Evolutionary conservation across 2,888 invertebrate genomes (phyloP).

Genomic region (Drosophila anomelani): DNA sequence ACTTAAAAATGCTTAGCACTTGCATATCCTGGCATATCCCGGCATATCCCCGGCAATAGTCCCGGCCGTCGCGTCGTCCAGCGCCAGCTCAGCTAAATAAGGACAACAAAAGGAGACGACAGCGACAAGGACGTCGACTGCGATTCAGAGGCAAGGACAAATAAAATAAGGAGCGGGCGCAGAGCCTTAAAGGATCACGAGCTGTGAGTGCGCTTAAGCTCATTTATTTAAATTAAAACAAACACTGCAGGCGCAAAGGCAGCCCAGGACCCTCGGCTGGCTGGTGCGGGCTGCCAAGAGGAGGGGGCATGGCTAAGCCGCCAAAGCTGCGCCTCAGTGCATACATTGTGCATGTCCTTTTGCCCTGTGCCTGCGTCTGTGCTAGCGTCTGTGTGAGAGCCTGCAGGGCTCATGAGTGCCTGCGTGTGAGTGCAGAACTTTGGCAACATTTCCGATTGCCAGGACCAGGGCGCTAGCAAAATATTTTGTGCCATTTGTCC

Average conservation of each 20-base stretch:
- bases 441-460: slow-evolving; percentile 80
- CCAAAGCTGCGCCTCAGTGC: slow-evolving; percentile 50
- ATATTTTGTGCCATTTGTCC: slow-evolving; percentile 54
- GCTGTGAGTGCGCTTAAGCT: slow-evolving; percentile 76
- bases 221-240: slow-evolving; percentile 83
- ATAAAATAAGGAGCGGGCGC: slow-evolving; percentile 57
- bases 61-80: slow-evolving; percentile 38
- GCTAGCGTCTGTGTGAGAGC: slow-evolving; percentile 31
- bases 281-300: background rate
- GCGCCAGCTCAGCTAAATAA: slow-evolving; percentile 54
- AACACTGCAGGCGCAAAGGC: slow-evolving; percentile 76
- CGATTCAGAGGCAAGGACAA: slow-evolving; percentile 41
- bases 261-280: slow-evolving; percentile 28
- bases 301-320: slow-evolving; percentile 20
- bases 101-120: slow-evolving; percentile 42
- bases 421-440: slow-evolving; percentile 61
- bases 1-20: slow-evolving; percentile 81
- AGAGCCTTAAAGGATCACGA: slow-evolving; percentile 75
- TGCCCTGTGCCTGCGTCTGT: slow-evolving; percentile 13
- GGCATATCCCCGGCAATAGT: slow-evolving; percentile 44
- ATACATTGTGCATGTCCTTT: slow-evolving; percentile 55
- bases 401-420: slow-evolving; percentile 33
- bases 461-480: slow-evolving; percentile 38
- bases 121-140: slow-evolving; percentile 24
- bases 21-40: slow-evolving; percentile 59